A percentile compares a stretch with the other conserved stretches of the same genome.
Evolutionary conservation across 1,140 invertebrate species (phyloP).

Genomic region (Drosophila lini): DNA sequence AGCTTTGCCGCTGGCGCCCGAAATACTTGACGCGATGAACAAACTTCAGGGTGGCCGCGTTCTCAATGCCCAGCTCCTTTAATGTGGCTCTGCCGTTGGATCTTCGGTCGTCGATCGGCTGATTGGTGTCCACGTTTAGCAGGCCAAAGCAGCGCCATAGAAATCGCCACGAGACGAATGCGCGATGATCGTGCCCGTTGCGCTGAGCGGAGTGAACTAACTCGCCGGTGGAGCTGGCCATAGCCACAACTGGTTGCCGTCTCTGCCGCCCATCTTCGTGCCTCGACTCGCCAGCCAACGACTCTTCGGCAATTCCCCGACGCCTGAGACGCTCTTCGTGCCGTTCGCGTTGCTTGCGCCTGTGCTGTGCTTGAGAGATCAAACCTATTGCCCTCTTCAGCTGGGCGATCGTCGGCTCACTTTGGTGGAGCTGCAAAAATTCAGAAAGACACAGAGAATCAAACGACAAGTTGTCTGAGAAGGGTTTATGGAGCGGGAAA

Average conservation of each 20-base stretch:
- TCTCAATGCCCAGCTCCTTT: constrained; percentile 85
- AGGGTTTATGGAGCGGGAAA: neutral
- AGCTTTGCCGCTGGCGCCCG: constrained; percentile 63
- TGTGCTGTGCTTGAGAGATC: constrained; percentile 66
- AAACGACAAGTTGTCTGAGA: neutral
- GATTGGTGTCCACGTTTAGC: constrained; percentile 80
- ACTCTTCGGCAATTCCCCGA: constrained; percentile 57
- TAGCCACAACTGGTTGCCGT: constrained; percentile 54
- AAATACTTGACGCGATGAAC: constrained; percentile 85
- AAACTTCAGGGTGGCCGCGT: constrained; percentile 87
- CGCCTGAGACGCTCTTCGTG: constrained; percentile 53
- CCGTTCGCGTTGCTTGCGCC: constrained; percentile 61
- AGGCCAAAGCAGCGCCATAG: constrained; percentile 88
- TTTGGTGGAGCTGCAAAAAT: constrained; percentile 65
- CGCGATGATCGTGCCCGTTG: constrained; percentile 77
- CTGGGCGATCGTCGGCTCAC: constrained; percentile 71
- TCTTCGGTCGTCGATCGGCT: constrained; percentile 81
- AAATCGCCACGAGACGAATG: constrained; percentile 88
- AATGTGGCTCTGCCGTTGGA: constrained; percentile 84
- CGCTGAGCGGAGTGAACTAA: constrained; percentile 76
- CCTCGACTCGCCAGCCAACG: constrained; percentile 19
- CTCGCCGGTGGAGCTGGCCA: constrained; percentile 67
- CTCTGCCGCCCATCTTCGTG: constrained; percentile 24
- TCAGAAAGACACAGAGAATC: constrained; percentile 7
- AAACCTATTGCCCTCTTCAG: constrained; percentile 73